Evolutionary conservation across 2,797 vertebrate genomes (phyloP), one percentile per base, ranked within the genome.

Genomic region (Dendrocincla tyrannina): DNA sequence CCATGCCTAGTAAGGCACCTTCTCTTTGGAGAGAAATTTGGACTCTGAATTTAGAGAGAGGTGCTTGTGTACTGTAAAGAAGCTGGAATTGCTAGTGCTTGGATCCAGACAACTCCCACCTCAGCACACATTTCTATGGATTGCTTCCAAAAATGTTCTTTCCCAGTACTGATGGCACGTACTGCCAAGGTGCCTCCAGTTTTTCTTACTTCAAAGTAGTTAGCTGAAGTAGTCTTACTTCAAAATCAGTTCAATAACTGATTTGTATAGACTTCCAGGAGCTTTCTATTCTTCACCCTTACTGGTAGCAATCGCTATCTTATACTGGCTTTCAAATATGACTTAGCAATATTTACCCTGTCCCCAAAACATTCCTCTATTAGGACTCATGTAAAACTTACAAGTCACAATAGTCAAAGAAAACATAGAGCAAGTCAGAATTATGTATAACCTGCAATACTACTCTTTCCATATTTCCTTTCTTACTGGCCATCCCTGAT

Each of bases 391-490:
- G 1, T 47, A 53, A 44, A 22, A 62, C 10, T 74, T 63, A 69
- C 3, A 78, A 88, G n/a, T 58, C 56, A 63, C 30, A 77, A 46
- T 4, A 78, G 28, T 55, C 27, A 90, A 68, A 76, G 15, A 81
- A 86, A 79, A 74, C 11, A 33, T 2, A 37, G 35, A 81, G 47
- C 4, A 80, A 93, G 27, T 59, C n/a, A 91, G 42, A 95, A 89
- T 66, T 49, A 77, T n/a, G 49, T 77, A 80, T 46, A 83, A 99
- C 99, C 99, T 99, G 99, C 67, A 99, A 95, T 20, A 99, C 97
- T 87, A 99, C 97, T 95, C 98, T 99, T 97, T 99, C 99, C 84
- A 97, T 96, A 39, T 96, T 95, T 96, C 97, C 98, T 96, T 97
- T 99, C 93, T 98, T 98, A 79, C 95, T 96, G 68, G 96, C 91